Evolutionary conservation across 2,797 vertebrate genomes (phyloP).

Genomic region (Etheostoma perlongum): DNA sequence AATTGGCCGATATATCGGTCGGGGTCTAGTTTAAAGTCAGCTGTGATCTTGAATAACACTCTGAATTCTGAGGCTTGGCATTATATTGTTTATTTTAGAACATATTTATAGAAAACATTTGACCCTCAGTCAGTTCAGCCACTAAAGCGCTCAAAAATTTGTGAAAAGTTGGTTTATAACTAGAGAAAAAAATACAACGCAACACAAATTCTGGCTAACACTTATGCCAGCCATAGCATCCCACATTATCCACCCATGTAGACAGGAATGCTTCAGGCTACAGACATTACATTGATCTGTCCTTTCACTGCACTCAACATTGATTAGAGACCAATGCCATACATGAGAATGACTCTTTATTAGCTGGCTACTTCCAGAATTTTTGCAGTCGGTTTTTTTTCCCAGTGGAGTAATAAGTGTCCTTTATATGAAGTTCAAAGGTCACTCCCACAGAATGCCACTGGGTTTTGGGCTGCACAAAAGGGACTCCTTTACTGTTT

Average conservation of each 20-base stretch:
- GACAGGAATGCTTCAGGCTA: constrained; percentile 38
- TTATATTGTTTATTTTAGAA: constrained; percentile 38
- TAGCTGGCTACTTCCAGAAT: neutral
- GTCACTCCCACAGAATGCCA: constrained; percentile 49
- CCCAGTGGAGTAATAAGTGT: constrained; percentile 8
- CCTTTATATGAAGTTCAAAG: constrained; percentile 57
- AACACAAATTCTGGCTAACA: constrained; percentile 17
- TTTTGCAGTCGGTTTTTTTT: constrained; percentile 15
- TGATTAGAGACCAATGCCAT: constrained; percentile 14
- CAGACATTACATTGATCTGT: constrained; percentile 25
- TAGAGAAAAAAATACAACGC: neutral
- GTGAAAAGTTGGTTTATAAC: neutral
- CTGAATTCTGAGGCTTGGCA: neutral
- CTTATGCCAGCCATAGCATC: neutral
- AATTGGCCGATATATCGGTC: too few relatives aligned
- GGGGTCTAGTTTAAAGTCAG: neutral
- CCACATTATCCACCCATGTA: constrained; percentile 2
- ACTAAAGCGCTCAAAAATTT: neutral
- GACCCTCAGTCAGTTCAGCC: neutral
- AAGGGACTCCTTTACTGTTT: constrained; percentile 71
- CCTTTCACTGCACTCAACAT: constrained; percentile 15
- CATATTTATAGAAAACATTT: constrained; percentile 42
- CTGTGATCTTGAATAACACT: neutral
- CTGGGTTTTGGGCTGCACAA: constrained; percentile 37
- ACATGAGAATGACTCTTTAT: neutral